Evolutionary conservation across 2,113 vertebrate genomes (phyloP), one percentile per base, ranked within the genome.

Genomic region (Platycercus adscitus): DNA sequence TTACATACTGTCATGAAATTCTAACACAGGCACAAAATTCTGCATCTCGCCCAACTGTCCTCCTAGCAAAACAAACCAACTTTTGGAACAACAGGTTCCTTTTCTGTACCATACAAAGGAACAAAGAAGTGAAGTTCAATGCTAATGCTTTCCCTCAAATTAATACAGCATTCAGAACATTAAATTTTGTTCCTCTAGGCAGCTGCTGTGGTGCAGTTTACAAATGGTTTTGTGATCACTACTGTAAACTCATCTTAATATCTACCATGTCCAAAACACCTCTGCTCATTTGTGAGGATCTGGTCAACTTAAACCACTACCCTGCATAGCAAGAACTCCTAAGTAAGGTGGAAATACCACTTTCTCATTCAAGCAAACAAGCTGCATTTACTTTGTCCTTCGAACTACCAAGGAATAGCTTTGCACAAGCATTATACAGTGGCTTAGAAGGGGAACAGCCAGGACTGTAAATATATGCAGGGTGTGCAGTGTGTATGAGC

Each of bases 1-100:
- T 96, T 97, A 97, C 86, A 94, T 70, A 95, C 56, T 94, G 90
- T 96, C 95, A 96, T 80, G 56, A 87, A 97, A 96, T 92, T 95
- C 47, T 77, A 97, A 94, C 79, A 25, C 53, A 71, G 81, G 70
- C 80, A 96, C 92, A 94, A 95, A 88, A 88, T 73, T 79, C 75
- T 66, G 73, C 61, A 70, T 87, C 71, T 41, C 31, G 2, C 71
- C 55, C 77, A 89, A 83, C 68, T 41, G 7, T 71, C 49, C 64
- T 90, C 88, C 94, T 90, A 82, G 91, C 94, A 96, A 97, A 97
- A 94, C 52, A 93, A 95, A 95, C 81, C 55, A 86, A 92, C 53
- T 90, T 88, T 83, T 63, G 72, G 81, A 96, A 93, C 81, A 96
- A 91, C n/a, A 44, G 64, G 41, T 58, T 96, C 73, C 39, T 95